A percentile compares a stretch with the other conserved stretches of the same genome.
Evolutionary conservation across 2,888 invertebrate genomes (phyloP).

Genomic region (Troides helena): DNA sequence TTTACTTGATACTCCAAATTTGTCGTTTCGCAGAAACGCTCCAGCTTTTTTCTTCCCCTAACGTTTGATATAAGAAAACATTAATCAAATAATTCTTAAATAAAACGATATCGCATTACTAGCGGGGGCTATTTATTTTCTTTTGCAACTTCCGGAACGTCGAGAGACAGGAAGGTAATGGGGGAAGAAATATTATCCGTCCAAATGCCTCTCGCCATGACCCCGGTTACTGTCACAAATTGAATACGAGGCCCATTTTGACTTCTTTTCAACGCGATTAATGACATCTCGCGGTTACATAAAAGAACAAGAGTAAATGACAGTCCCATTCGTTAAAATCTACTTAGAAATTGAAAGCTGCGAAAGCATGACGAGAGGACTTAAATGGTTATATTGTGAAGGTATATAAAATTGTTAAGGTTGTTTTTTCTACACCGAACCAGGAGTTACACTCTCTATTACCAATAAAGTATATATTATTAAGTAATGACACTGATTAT

Average conservation of each 20-base stretch:
- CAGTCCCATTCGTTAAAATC: too few species aligned
- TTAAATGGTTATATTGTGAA: too few species aligned
- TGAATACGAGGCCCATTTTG: constrained; percentile 1
- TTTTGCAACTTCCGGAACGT: constrained; percentile 21
- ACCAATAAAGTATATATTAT: too few species aligned
- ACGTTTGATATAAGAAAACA: constrained; percentile 9
- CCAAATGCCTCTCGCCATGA: background rate
- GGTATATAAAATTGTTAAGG: too few species aligned
- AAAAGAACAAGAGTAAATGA: too few species aligned
- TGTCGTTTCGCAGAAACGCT: background rate
- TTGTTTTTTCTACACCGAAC: too few species aligned
- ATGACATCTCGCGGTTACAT: too few species aligned
- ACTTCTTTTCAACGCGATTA: background rate
- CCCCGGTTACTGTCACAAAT: constrained; percentile 4
- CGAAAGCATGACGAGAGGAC: too few species aligned
- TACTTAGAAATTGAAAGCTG: too few species aligned
- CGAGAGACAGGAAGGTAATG: constrained; percentile 8
- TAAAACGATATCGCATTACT: constrained; percentile 20
- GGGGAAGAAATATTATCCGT: constrained; percentile 16
- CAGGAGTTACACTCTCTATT: too few species aligned
- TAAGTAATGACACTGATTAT: too few species aligned
- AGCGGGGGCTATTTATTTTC: constrained; percentile 23
- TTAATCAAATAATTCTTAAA: constrained; percentile 28
- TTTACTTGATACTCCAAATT: background rate
- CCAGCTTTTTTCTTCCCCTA: constrained; percentile 11